phyloP scores from a whole-genome alignment of 2,888 invertebrate species.

The Druceiella hillmani region DNA sequence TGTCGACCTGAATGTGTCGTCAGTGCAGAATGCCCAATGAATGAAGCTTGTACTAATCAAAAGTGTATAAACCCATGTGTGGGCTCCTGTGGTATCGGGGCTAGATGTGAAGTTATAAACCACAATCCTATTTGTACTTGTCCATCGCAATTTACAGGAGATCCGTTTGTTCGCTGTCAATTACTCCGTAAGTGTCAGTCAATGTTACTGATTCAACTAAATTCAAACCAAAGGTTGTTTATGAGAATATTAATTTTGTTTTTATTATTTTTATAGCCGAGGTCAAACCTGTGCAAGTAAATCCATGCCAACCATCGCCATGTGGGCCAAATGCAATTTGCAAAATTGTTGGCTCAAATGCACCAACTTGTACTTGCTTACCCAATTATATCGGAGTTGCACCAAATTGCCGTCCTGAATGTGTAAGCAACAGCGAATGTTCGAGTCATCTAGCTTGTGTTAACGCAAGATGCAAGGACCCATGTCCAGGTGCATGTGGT shows the following conservation, averaged over 20 bases:
- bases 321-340: constrained; percentile 73
- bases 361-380: constrained; percentile 63
- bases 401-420: constrained; percentile 73
- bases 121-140: constrained; percentile 70
- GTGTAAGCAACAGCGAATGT: constrained; percentile 68
- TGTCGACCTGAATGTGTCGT: constrained; percentile 71
- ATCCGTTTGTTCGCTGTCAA: constrained; percentile 59
- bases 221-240: too few species aligned
- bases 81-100: constrained; percentile 70
- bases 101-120: constrained; percentile 67
- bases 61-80: constrained; percentile 76
- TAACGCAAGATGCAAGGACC: constrained; percentile 67
- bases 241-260: too few species aligned
- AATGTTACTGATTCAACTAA: too few species aligned
- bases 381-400: constrained; percentile 70
- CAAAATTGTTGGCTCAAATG: constrained; percentile 59
- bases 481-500: constrained; percentile 71
- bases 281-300: constrained; percentile 34
- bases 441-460: constrained; percentile 65
- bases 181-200: constrained; percentile 41
- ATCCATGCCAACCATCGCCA: constrained; percentile 55
- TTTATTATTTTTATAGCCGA: constrained; percentile 23
- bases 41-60: constrained; percentile 64
- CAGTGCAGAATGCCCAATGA: constrained; percentile 67
- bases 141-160: constrained; percentile 58